These are phyloP conservation scores for Cnemophilus loriae DNA, from an alignment of 2,113 vertebrate species.

Conservation along the genomic window DNA sequence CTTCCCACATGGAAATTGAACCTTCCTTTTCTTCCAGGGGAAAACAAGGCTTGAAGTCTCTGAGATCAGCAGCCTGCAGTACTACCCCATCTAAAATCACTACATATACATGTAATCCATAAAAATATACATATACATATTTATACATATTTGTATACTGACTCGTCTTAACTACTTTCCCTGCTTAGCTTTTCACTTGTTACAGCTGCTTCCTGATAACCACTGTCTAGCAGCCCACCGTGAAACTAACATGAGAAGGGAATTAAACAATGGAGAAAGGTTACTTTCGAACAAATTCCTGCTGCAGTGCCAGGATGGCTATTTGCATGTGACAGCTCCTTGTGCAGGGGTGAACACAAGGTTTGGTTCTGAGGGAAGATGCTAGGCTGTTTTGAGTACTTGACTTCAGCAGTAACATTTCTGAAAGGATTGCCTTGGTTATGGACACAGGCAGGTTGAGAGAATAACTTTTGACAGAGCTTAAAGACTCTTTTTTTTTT, in stretches of 20 bases:
- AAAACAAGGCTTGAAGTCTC: neutral
- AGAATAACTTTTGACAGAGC: neutral
- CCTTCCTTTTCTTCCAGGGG: neutral
- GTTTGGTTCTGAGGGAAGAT: neutral
- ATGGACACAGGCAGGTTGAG: neutral
- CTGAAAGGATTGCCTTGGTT: neutral
- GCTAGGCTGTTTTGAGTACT: neutral
- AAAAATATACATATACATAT: neutral
- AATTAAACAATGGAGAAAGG: constrained; percentile 6
- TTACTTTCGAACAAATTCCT: constrained; percentile 13
- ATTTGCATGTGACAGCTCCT: neutral
- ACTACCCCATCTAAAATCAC: neutral
- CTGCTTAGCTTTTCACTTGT: neutral
- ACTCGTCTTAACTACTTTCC: neutral
- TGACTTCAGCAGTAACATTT: neutral
- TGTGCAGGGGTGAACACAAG: neutral
- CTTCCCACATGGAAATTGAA: neutral
- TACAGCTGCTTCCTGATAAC: neutral
- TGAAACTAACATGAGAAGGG: neutral
- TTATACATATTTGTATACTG: neutral
- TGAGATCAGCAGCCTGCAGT: neutral
- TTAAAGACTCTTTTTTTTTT: neutral
- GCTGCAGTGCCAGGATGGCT: neutral
- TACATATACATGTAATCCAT: neutral
- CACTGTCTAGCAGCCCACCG: neutral